phyloP scores from a whole-genome alignment of 2,113 vertebrate species.

The Dunckerocampus dactyliophorus region DNA sequence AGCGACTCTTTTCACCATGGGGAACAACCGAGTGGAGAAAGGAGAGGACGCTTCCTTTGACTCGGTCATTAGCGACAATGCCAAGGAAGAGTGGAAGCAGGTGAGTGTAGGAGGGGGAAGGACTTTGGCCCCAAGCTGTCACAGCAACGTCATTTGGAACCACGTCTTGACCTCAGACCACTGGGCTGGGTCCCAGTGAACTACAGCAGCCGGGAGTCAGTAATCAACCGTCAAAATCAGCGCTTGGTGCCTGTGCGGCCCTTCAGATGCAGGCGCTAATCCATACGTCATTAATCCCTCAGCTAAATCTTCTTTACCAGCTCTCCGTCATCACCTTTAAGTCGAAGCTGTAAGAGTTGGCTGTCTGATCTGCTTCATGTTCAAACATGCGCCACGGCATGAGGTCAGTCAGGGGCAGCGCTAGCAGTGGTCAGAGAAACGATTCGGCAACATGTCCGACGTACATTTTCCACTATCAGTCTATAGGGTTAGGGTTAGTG shows the following conservation, averaged over 20 bases:
- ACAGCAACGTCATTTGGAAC: neutral
- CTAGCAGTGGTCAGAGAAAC: no score
- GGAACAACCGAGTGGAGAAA: constrained; percentile 10
- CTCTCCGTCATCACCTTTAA: constrained; percentile 6
- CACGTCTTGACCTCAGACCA: neutral
- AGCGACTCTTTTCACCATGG: constrained; percentile 4
- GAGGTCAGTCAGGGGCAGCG: neutral
- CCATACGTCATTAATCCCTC: constrained; percentile 43
- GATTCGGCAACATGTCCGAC: no score
- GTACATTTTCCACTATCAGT: no score
- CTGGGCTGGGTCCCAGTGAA: neutral
- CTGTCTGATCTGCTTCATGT: neutral
- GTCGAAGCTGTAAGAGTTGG: neutral
- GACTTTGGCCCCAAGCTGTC: neutral
- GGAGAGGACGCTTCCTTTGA: constrained; percentile 41
- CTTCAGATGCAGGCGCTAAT: constrained; percentile 29
- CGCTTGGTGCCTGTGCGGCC: constrained; percentile 1
- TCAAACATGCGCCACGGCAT: neutral
- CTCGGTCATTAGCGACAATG: constrained; percentile 38
- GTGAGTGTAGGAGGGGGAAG: constrained; percentile 42
- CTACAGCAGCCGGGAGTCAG: constrained; percentile 40
- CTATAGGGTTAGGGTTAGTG: no score
- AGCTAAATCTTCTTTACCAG: constrained; percentile 24
- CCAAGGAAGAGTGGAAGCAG: constrained; percentile 81
- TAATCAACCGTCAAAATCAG: constrained; percentile 45